Evolutionary conservation across 2,888 invertebrate species (phyloP).

Genomic region (Epirrhoe tristata): DNA sequence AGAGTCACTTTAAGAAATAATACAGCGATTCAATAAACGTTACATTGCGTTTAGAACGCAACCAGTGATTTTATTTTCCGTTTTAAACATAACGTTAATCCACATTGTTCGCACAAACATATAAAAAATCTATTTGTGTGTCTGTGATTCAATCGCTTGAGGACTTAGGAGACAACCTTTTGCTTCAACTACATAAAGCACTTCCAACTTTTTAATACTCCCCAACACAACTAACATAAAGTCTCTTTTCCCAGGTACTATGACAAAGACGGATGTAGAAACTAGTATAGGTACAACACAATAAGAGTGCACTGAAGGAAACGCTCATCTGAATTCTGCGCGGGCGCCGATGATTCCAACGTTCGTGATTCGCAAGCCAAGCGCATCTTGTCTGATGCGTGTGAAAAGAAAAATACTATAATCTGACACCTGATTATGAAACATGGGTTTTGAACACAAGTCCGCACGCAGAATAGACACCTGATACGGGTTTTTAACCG

Average conservation of each 20-base stretch:
- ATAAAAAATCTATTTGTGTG: no score
- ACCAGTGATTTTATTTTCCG: conserved; percentile 74
- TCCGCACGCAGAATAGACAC: not conserved
- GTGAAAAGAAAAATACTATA: conserved; percentile 63
- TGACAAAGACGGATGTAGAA: not conserved
- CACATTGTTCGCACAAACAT: conserved; percentile 77
- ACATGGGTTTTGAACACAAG: not conserved
- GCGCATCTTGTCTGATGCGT: conserved; percentile 73
- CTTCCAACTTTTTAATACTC: not conserved
- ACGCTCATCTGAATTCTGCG: conserved; percentile 82
- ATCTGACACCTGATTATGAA: conserved; percentile 13
- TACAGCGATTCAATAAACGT: conserved; percentile 14
- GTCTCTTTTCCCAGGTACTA: not conserved
- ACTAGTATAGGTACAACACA: conserved; percentile 13
- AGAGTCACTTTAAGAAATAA: not conserved
- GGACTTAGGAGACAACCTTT: no score
- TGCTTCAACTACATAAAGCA: not conserved
- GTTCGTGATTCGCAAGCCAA: conserved; percentile 76
- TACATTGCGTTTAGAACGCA: conserved; percentile 67
- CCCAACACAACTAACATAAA: not conserved
- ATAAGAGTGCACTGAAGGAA: conserved; percentile 70
- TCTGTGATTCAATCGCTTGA: no score
- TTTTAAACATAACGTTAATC: conserved; percentile 78
- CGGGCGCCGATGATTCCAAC: conserved; percentile 75
- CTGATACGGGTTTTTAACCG: no score